Conservation (phyloP, 2,888 invertebrate species). For the Pyrocoelia pectoralis region DNA sequence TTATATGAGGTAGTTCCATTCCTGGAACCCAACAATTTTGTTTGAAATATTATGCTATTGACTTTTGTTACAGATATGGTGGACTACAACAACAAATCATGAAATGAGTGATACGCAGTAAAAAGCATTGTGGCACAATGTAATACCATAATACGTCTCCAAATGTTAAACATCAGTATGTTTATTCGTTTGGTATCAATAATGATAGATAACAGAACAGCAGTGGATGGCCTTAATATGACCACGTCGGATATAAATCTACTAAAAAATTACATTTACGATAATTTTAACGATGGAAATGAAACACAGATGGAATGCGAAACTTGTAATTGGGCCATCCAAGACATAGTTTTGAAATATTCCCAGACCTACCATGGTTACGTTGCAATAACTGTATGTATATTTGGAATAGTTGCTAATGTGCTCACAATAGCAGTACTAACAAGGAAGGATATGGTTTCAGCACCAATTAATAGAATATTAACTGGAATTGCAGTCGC, state of each 20-base stretch:
- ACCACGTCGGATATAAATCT: constrained; percentile 20
- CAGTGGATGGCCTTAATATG: constrained; percentile 17
- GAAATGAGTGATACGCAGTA: too few species aligned
- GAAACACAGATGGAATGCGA: constrained; percentile 20
- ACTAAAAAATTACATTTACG: constrained; percentile 21
- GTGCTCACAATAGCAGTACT: constrained; percentile 86
- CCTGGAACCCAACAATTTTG: too few species aligned
- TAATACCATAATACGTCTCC: too few species aligned
- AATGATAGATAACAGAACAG: constrained; percentile 29
- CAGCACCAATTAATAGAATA: constrained; percentile 86
- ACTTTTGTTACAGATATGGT: too few species aligned
- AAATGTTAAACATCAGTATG: constrained; percentile 22
- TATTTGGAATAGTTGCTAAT: constrained; percentile 88
- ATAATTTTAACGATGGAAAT: constrained; percentile 3
- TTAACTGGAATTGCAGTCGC: constrained; percentile 86
- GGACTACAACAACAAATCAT: too few species aligned
- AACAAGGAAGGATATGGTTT: constrained; percentile 80
- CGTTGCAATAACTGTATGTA: constrained; percentile 81
- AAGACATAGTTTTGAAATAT: constrained; percentile 69
- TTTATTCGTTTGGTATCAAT: constrained; percentile 16
- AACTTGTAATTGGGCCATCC: constrained; percentile 33
- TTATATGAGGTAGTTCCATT: too few species aligned
- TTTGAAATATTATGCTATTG: too few species aligned
- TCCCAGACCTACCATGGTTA: constrained; percentile 79
- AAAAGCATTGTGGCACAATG: too few species aligned